These are phyloP conservation scores for Elgaria multicarinata DNA, from an alignment of 2,113 vertebrate species.

Conservation along the genomic window DNA sequence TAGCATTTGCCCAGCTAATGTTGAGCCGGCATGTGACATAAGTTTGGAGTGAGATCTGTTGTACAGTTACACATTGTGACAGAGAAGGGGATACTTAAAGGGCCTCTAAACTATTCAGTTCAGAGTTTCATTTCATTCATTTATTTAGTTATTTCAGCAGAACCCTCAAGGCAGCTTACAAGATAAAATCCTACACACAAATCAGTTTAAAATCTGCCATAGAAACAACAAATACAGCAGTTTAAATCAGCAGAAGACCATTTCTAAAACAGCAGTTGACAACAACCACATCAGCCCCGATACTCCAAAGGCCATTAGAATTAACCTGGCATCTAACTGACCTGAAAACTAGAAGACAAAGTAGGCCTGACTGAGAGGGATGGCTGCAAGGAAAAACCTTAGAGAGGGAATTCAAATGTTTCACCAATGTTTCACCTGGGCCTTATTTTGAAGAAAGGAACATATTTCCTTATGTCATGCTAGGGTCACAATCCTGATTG, in stretches of 20 bases:
- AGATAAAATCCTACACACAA: not conserved
- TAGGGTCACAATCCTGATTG: no score
- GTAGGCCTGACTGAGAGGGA: not conserved
- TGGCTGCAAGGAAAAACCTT: no score
- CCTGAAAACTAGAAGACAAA: not conserved
- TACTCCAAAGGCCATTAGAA: not conserved
- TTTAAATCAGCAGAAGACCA: not conserved
- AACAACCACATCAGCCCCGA: not conserved
- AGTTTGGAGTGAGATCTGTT: not conserved
- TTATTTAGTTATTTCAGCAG: not conserved
- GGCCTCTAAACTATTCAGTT: not conserved
- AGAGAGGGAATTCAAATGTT: no score
- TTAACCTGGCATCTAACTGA: not conserved
- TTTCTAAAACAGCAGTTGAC: not conserved
- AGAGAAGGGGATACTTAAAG: not conserved
- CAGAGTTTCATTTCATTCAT: not conserved
- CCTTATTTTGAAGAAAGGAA: not conserved
- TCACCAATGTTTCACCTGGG: not conserved
- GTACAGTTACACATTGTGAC: not conserved
- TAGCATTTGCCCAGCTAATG: not conserved
- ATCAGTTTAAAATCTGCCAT: not conserved
- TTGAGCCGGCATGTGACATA: not conserved
- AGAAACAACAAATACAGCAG: not conserved
- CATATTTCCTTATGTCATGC: not conserved
- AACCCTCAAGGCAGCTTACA: not conserved